A percentile compares a stretch with the other conserved stretches of the same genome.
phyloP scores from a whole-genome alignment of 2,797 vertebrate genomes.

The Enteromius treurensis region DNA sequence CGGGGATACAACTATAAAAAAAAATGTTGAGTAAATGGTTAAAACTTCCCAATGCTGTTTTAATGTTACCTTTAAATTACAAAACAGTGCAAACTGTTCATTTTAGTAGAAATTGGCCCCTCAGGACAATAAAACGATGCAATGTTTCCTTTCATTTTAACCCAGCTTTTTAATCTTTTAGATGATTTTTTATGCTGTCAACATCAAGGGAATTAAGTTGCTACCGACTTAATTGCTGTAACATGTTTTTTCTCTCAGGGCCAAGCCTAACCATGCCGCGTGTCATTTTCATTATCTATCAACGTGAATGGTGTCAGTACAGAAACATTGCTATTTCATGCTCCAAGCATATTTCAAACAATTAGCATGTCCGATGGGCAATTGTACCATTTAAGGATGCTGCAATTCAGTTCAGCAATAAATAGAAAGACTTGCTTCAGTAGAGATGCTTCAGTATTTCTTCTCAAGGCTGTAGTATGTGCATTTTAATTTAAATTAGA shows the following conservation, averaged over 20 bases:
- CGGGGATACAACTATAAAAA: too few species aligned
- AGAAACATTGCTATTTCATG: slow-evolving; percentile 68
- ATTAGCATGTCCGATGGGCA: slow-evolving; percentile 64
- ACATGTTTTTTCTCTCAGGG: slow-evolving; percentile 50
- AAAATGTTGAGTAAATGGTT: background rate
- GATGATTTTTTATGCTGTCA: slow-evolving; percentile 54
- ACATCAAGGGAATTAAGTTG: slow-evolving; percentile 60
- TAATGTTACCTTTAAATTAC: background rate
- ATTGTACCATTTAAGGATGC: slow-evolving; percentile 47
- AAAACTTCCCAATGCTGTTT: background rate
- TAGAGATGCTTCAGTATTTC: background rate
- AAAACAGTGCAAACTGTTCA: background rate
- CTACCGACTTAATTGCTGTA: slow-evolving; percentile 62
- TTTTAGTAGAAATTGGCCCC: background rate
- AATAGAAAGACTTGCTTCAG: slow-evolving; percentile 17
- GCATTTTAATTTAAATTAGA: background rate
- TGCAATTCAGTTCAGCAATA: slow-evolving; percentile 40
- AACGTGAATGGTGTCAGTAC: slow-evolving; percentile 67
- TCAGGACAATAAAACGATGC: background rate
- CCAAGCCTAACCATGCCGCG: slow-evolving; percentile 59
- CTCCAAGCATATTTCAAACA: slow-evolving; percentile 62
- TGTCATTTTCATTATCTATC: slow-evolving; percentile 60
- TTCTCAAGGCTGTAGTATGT: background rate
- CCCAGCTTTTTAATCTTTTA: background rate
- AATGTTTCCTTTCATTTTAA: slow-evolving; percentile 5